Evolutionary conservation across 2,113 vertebrate species (phyloP).

Genomic region (Coreoperca whiteheadi): DNA sequence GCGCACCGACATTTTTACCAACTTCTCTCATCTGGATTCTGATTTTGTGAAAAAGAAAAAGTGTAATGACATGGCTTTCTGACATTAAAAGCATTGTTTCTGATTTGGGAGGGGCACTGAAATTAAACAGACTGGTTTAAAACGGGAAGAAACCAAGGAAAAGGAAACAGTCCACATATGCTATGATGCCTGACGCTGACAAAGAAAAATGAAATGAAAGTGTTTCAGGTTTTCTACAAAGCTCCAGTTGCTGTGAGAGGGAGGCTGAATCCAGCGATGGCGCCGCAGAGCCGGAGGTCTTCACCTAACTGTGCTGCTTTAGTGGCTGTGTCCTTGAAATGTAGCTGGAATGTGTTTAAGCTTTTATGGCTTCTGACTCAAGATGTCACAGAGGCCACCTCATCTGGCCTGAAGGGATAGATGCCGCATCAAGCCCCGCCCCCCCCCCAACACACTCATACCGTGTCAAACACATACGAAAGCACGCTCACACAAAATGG

Average conservation of each 20-base stretch:
- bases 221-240: neutral
- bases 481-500: neutral
- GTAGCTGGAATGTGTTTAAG: constrained; percentile 8
- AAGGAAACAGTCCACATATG: neutral
- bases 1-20: too few relatives aligned
- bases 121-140: too few relatives aligned
- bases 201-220: neutral
- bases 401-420: constrained; percentile 17
- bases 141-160: too few relatives aligned
- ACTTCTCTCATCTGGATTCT: too few relatives aligned
- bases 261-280: neutral
- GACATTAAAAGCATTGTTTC: too few relatives aligned
- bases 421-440: neutral
- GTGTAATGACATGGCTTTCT: too few relatives aligned
- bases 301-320: neutral
- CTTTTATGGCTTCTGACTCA: constrained; percentile 45
- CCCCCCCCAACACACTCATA: too few relatives aligned
- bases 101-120: too few relatives aligned
- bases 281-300: neutral
- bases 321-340: constrained; percentile 34
- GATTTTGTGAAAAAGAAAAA: too few relatives aligned
- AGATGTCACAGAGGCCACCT: constrained; percentile 40
- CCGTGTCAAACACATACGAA: neutral
- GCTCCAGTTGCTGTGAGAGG: neutral
- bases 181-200: rapidly evolving